These are phyloP conservation scores for Paraplagusia blochii DNA, from an alignment of 2,113 vertebrate genomes.

Conservation along the genomic window DNA sequence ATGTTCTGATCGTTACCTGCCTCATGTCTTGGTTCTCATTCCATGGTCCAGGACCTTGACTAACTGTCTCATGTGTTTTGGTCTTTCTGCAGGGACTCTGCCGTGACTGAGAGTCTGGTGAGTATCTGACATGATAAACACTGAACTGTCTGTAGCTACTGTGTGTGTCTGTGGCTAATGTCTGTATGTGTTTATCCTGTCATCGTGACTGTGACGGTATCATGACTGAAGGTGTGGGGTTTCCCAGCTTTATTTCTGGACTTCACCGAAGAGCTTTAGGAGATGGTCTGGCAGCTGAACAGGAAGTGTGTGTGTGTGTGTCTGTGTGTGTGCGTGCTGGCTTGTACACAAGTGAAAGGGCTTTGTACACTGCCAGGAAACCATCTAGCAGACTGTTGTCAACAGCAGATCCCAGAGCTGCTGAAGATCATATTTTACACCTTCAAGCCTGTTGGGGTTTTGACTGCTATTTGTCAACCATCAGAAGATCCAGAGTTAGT, in stretches of 20 bases:
- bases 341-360: background rate
- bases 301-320: conserved; percentile 14
- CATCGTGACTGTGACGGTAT: conserved; percentile 18
- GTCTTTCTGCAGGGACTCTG: conserved; percentile 63
- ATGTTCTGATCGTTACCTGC: too few relatives aligned
- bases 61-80: conserved; percentile 6
- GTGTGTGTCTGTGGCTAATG: background rate
- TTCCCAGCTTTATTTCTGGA: conserved; percentile 62
- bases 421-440: conserved; percentile 4
- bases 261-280: conserved; percentile 42
- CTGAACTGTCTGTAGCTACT: conserved; percentile 6
- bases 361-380: conserved; percentile 10
- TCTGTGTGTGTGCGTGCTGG: background rate
- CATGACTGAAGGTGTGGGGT: conserved; percentile 43
- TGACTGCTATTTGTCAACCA: background rate
- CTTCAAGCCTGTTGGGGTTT: background rate
- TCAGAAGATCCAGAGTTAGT: too few relatives aligned
- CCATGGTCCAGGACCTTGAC: background rate
- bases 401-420: conserved; percentile 10
- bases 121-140: conserved; percentile 45
- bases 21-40: background rate
- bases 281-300: conserved; percentile 22
- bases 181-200: background rate
- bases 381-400: conserved; percentile 16
- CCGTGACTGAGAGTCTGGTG: conserved; percentile 61